Evolutionary conservation across 1,140 invertebrate species (phyloP).

Genomic region (Drosophila serrata): DNA sequence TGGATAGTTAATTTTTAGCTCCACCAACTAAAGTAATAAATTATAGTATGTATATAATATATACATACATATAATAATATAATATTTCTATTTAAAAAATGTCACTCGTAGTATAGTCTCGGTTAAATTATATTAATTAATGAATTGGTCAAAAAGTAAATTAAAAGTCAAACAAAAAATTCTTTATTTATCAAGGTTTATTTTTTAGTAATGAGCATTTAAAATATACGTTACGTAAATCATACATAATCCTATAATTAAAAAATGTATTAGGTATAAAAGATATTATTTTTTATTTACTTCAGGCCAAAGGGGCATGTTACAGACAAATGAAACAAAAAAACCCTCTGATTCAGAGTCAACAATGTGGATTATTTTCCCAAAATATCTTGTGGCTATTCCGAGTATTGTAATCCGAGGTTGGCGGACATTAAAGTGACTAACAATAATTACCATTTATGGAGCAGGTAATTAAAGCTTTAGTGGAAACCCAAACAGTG

Average conservation of each 20-base stretch:
- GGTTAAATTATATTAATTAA: too few species aligned
- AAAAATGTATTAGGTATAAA: neutral
- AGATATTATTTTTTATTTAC: too few species aligned
- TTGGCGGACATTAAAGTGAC: slow-evolving; percentile 11
- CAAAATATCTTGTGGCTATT: slow-evolving; percentile 12
- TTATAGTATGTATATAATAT: too few species aligned
- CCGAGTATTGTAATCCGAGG: neutral
- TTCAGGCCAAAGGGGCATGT: neutral
- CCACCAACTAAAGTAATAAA: neutral
- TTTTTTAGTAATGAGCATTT: neutral
- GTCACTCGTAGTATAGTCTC: too few species aligned
- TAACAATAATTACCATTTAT: slow-evolving; percentile 38
- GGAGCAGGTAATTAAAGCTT: slow-evolving; percentile 28
- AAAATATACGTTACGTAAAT: neutral
- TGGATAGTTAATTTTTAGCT: neutral
- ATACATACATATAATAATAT: too few species aligned
- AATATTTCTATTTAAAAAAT: too few species aligned
- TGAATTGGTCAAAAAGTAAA: neutral
- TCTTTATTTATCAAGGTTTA: neutral
- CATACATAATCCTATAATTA: neutral
- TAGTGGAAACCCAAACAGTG: slow-evolving; percentile 33
- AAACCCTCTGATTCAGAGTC: neutral
- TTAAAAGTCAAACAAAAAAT: neutral
- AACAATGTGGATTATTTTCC: neutral
- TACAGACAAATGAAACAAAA: neutral